A percentile compares a stretch with the other conserved stretches of the same genome.
Evolutionary conservation across 2,113 vertebrate genomes (phyloP).

Genomic region (Corydoras sp.): DNA sequence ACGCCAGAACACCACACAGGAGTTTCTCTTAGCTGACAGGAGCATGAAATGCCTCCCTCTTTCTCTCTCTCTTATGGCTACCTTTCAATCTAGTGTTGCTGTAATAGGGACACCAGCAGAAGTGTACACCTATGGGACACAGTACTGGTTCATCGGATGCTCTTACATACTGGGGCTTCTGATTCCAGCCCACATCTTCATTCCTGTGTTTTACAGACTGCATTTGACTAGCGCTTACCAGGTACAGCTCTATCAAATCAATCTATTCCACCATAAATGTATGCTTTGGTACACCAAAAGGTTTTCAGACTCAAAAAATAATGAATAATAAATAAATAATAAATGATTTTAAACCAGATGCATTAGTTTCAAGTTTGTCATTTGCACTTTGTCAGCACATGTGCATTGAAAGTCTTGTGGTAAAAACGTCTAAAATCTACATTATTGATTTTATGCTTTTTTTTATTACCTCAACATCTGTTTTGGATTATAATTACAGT

Average conservation of each 20-base stretch:
- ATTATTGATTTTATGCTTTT: neutral
- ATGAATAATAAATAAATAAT: too few species aligned
- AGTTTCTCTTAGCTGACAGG: conserved; percentile 84
- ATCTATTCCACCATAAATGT: too few species aligned
- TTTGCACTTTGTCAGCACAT: neutral
- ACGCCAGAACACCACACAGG: conserved; percentile 77
- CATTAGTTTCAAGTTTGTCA: neutral
- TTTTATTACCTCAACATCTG: neutral
- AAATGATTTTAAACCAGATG: too few species aligned
- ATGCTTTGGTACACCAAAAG: too few species aligned
- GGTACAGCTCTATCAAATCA: conserved; percentile 54
- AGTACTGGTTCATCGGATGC: conserved; percentile 95
- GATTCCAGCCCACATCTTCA: conserved; percentile 85
- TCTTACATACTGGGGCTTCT: conserved; percentile 85
- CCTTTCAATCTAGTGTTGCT: conserved; percentile 92
- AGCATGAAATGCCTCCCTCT: conserved; percentile 83
- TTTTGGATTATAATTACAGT: neutral
- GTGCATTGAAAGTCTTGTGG: too few species aligned
- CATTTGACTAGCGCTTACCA: conserved; percentile 82
- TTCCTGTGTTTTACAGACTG: conserved; percentile 87
- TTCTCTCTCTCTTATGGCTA: conserved; percentile 84
- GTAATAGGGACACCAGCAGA: conserved; percentile 83
- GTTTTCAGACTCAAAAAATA: too few species aligned
- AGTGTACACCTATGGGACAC: conserved; percentile 80
- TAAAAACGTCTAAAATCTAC: too few species aligned